Percentiles rank a stretch among this genome's conserved stretches.
Evolutionary conservation across 2,797 vertebrate species (phyloP).

Genomic region (Thunnus albacares): DNA sequence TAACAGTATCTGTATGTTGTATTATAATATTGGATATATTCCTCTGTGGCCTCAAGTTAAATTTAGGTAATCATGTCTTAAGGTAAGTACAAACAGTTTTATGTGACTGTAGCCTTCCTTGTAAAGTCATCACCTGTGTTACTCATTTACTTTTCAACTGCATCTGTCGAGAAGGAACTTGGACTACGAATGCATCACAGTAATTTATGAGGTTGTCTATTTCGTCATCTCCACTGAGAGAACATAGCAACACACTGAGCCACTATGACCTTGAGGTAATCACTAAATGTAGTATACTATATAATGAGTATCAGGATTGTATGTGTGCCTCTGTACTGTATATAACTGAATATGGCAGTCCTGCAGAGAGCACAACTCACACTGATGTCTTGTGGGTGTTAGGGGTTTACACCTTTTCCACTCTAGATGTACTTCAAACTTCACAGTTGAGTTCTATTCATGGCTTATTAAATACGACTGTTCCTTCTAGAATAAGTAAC

Average conservation of each 20-base stretch:
- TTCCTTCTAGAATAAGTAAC: background rate
- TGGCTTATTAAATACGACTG: constrained; percentile 10
- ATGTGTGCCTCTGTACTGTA: background rate
- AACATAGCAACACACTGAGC: background rate
- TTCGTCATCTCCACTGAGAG: background rate
- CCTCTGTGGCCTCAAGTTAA: background rate
- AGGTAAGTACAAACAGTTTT: background rate
- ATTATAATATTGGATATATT: background rate
- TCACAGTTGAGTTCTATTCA: constrained; percentile 21
- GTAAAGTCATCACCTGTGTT: background rate
- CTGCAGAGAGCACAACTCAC: background rate
- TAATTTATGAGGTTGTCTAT: background rate
- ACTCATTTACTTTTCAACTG: background rate
- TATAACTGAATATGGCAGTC: no score
- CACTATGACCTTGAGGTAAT: background rate
- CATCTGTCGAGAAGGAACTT: background rate
- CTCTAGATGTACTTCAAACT: background rate
- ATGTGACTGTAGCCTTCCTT: background rate
- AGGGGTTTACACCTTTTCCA: background rate
- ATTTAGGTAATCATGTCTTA: background rate
- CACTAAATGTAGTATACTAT: background rate
- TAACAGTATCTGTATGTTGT: background rate
- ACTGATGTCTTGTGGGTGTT: background rate
- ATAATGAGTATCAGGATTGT: background rate
- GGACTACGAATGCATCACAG: background rate